These are phyloP conservation scores for Oscheius sp. DNA, from an alignment of 1,140 invertebrate genomes.

Conservation along the genomic window DNA sequence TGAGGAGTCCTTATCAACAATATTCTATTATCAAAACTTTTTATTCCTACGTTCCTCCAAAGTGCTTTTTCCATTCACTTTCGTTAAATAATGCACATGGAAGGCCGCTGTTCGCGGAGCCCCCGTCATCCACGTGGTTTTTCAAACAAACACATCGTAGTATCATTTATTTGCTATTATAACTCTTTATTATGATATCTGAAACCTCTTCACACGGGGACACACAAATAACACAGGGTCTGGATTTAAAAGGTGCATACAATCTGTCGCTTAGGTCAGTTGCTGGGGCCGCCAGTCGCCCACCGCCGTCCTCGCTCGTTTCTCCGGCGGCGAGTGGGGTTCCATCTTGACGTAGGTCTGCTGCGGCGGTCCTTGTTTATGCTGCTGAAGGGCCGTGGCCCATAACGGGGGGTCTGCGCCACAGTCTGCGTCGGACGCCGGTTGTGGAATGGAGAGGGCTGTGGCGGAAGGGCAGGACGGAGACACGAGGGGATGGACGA, in stretches of 20 bases:
- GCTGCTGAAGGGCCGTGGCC: constrained; percentile 25
- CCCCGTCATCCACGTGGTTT: no score
- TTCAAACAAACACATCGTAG: no score
- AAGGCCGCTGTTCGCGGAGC: no score
- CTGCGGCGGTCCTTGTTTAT: constrained; percentile 20
- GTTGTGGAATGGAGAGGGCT: constrained; percentile 3
- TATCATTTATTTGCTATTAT: not conserved
- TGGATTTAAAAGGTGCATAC: not conserved
- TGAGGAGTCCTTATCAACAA: no score
- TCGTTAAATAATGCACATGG: no score
- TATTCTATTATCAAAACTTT: no score
- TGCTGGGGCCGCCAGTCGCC: constrained; percentile 61
- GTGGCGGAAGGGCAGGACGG: constrained; percentile 8
- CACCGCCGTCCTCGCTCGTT: constrained; percentile 55
- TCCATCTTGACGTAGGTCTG: constrained; percentile 51
- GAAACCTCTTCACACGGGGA: not conserved
- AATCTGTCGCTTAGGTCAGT: constrained; percentile 13
- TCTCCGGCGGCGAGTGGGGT: constrained; percentile 55
- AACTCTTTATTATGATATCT: constrained; percentile 10
- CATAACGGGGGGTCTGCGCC: constrained; percentile 28
- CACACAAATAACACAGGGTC: constrained; percentile 1
- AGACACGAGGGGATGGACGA: not conserved
- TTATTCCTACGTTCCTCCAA: no score
- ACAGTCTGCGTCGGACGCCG: constrained; percentile 27
- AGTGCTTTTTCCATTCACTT: no score